These are phyloP conservation scores for Delphinapterus leucas DNA, from an alignment of 2,113 vertebrate genomes.

Conservation along the genomic window DNA sequence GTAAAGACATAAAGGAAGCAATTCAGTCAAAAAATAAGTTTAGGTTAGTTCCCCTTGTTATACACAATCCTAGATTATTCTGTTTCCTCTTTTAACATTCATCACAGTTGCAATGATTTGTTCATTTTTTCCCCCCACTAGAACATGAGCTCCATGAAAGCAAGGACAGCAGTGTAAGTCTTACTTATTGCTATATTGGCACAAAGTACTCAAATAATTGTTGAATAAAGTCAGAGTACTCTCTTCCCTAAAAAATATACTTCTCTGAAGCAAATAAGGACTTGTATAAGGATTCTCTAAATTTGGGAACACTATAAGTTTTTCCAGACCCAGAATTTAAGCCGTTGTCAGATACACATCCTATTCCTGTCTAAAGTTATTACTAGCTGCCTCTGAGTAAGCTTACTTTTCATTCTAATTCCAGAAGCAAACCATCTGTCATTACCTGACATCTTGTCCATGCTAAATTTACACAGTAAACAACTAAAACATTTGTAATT, in stretches of 20 bases:
- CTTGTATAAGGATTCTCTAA: background rate
- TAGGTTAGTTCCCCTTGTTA: background rate
- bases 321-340: background rate
- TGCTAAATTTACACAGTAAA: slow-evolving; percentile 12
- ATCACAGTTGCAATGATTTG: background rate
- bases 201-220: background rate
- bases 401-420: slow-evolving; percentile 44
- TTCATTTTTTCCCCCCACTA: background rate
- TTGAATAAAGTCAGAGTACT: background rate
- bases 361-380: background rate
- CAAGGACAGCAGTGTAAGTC: background rate
- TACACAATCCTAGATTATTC: background rate
- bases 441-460: slow-evolving; percentile 16
- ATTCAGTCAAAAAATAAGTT: slow-evolving; percentile 3
- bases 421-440: slow-evolving; percentile 6
- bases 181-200: background rate
- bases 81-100: background rate
- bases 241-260: background rate
- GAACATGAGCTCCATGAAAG: background rate
- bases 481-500: background rate
- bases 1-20: background rate
- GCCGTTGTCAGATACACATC: background rate
- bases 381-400: background rate
- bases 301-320: background rate
- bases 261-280: slow-evolving; percentile 35